Evolutionary conservation across 2,113 vertebrate genomes (phyloP), one percentile per base, ranked within the genome.

Genomic region (Geococcyx californianus): DNA sequence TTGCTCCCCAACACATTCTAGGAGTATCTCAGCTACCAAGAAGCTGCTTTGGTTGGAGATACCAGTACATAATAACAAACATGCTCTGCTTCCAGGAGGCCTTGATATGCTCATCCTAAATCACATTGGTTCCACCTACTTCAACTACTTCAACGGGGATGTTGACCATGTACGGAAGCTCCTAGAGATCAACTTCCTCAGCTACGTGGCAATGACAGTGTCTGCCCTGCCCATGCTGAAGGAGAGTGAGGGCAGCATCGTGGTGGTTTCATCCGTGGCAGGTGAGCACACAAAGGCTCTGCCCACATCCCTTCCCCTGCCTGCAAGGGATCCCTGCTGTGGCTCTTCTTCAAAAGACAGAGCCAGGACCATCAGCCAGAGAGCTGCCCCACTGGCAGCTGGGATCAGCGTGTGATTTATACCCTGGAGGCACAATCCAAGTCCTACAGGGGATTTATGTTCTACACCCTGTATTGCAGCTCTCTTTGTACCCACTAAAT

Each of bases 81-180:
- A 1, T 6, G 5, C n/a, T n/a, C 64, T 91, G 89, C 74, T 95
- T 93, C 11, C 91, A 98, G 98, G 98, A 1, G 97, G 97, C 47
- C 93, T 98, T 2, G 98, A 98, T 54, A 98, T 98, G 98, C 97
- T 98, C 47, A 97, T 98, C 87, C 95, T 98, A 8, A 98, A 98
- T 76, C 98, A 98, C 77, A 93, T 98, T 19, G 81, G 84, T 59
- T 6, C 1, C 2, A 8, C 0, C 10, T 2, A 72, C 45, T 34
- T 98, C 91, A 8, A 2, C 31, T 90, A 58, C 73, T 98, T 98
- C 36, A 11, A 76, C 0, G 79, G 86, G 9, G 94, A 98, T 0
- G 44, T 98, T 24, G 87, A 2, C 2, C 16, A 90, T 0, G 3
- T 98, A 18, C 95, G 97, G 17, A 77, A 47, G 64, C 64, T 29